Evolutionary conservation across 2,888 invertebrate genomes (phyloP).

Genomic region (Coelopa pilipes): DNA sequence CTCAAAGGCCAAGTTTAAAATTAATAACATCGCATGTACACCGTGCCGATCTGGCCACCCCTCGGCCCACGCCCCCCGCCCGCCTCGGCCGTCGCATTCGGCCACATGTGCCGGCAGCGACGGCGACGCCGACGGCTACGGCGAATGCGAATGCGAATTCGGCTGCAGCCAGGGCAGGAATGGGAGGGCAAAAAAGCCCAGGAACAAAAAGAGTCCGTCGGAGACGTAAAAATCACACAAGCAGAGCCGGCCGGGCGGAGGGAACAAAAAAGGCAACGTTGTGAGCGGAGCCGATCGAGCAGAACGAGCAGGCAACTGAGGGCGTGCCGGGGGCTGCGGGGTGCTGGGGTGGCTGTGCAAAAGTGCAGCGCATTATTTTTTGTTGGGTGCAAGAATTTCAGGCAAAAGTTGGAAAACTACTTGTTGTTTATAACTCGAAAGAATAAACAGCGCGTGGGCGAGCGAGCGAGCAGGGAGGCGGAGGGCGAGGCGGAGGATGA

Average conservation of each 20-base stretch:
- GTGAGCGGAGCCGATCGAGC: too few species aligned
- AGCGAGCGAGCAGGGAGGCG: too few species aligned
- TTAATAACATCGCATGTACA: conserved; percentile 52
- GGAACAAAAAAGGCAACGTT: too few species aligned
- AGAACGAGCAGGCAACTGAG: not conserved
- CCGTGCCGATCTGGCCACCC: conserved; percentile 20
- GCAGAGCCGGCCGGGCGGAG: not conserved
- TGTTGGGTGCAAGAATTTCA: not conserved
- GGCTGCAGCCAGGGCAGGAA: conserved; percentile 14
- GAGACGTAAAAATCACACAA: not conserved
- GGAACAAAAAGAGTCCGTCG: not conserved
- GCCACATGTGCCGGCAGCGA: conserved; percentile 28
- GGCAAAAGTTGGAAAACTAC: conserved; percentile 34
- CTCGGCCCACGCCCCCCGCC: not conserved
- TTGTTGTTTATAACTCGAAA: conserved; percentile 41
- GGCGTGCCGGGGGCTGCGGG: too few species aligned
- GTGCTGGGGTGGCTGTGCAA: too few species aligned
- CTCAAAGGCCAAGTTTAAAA: conserved; percentile 65
- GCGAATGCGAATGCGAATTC: not conserved
- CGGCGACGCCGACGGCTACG: not conserved
- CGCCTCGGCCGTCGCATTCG: not conserved
- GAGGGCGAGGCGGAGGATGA: not conserved
- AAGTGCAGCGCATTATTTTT: too few species aligned
- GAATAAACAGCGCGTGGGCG: conserved; percentile 24
- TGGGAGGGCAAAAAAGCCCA: conserved; percentile 4